Percentiles rank a stretch among this genome's conserved stretches.
Conservation (phyloP, 2,888 invertebrate species). For the Aporophyla nigra region DNA sequence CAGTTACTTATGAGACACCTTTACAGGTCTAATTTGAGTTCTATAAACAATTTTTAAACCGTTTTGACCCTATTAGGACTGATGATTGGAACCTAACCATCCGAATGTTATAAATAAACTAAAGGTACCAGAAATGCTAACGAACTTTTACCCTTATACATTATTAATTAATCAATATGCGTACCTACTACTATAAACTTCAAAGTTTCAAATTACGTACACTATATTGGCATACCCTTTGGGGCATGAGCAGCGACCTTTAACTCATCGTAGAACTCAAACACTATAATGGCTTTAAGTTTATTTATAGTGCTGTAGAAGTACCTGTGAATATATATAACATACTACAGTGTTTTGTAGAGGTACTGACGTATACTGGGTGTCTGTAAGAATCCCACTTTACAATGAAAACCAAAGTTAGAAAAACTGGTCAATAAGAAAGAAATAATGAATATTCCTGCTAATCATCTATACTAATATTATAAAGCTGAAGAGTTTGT, state of each 20-base stretch:
- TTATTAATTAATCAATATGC: conserved; percentile 16
- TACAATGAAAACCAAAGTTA: background rate
- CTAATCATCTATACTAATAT: no score
- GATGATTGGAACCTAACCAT: background rate
- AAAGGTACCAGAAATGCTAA: conserved; percentile 4
- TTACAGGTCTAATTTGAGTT: no score
- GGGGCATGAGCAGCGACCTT: background rate
- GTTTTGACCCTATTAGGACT: background rate
- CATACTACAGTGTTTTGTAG: background rate
- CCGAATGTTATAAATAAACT: background rate
- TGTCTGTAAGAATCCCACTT: background rate
- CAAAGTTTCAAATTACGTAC: conserved; percentile 2
- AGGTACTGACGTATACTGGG: background rate
- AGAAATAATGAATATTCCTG: no score
- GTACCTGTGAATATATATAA: background rate
- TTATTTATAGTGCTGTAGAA: background rate
- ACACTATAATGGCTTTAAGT: background rate
- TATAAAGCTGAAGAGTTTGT: no score
- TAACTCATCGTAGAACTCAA: background rate
- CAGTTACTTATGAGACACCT: no score
- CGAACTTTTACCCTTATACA: background rate
- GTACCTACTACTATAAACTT: background rate
- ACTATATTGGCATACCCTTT: conserved; percentile 12
- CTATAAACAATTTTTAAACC: background rate
- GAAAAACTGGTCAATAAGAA: background rate